These are phyloP conservation scores for Oegoconia quadripuncta DNA, from an alignment of 2,888 invertebrate genomes.

Conservation along the genomic window DNA sequence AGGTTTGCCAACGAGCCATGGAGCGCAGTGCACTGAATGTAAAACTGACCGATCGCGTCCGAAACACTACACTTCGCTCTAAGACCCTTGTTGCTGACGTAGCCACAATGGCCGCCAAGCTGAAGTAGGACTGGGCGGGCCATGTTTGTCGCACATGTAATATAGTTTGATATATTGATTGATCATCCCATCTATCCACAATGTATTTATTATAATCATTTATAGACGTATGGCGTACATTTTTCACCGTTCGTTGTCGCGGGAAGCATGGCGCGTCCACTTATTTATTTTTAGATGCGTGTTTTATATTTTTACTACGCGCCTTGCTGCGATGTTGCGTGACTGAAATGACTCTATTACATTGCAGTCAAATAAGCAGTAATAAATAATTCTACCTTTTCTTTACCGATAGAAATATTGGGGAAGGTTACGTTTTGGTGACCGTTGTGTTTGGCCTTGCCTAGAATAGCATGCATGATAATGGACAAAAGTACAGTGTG, in stretches of 20 bases:
- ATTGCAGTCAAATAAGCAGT: background rate
- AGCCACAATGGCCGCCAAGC: too few relatives aligned
- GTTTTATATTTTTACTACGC: slow-evolving; percentile 25
- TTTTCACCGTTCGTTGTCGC: slow-evolving; percentile 33
- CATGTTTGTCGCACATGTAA: too few relatives aligned
- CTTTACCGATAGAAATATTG: too few relatives aligned
- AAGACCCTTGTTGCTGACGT: too few relatives aligned
- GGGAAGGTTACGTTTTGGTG: background rate
- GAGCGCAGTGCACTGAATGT: too few relatives aligned
- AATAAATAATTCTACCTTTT: background rate
- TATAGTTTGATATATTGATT: too few relatives aligned
- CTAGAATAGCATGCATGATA: background rate
- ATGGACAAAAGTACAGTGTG: too few relatives aligned
- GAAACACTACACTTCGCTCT: too few relatives aligned
- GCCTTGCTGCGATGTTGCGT: slow-evolving; percentile 11
- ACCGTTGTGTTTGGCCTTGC: background rate
- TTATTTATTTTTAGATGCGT: slow-evolving; percentile 29
- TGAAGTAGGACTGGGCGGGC: too few relatives aligned
- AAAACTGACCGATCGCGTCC: too few relatives aligned
- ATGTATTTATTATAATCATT: background rate
- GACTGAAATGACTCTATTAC: slow-evolving; percentile 6
- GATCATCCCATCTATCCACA: background rate
- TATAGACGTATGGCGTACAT: slow-evolving; percentile 14
- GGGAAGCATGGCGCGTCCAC: slow-evolving; percentile 14
- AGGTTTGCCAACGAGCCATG: too few relatives aligned